These are phyloP conservation scores for Diplazon laetatorius DNA, from an alignment of 2,888 invertebrate species.

Conservation along the genomic window DNA sequence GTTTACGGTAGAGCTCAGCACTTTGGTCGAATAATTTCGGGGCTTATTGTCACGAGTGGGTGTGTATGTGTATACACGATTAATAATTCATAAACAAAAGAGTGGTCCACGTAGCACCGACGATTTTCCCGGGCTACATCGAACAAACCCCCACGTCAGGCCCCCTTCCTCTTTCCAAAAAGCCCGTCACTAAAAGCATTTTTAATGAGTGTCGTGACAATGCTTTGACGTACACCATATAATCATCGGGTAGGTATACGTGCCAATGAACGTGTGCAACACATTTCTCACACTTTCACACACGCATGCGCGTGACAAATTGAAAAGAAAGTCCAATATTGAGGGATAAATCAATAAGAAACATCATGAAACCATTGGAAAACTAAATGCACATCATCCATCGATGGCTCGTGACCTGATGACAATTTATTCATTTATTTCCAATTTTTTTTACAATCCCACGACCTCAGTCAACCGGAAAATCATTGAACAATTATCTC, in stretches of 20 bases:
- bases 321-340: slow-evolving; percentile 5
- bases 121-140: slow-evolving; percentile 18
- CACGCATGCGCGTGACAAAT: background rate
- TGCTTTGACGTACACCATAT: slow-evolving; percentile 65
- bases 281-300: background rate
- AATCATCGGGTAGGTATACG: slow-evolving; percentile 37
- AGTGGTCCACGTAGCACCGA: slow-evolving; percentile 17
- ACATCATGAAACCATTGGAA: background rate
- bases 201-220: slow-evolving; percentile 74
- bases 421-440: no score
- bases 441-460: no score
- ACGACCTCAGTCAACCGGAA: no score
- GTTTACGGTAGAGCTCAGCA: slow-evolving; percentile 23
- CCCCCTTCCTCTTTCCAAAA: slow-evolving; percentile 52
- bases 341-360: no score
- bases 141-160: no score
- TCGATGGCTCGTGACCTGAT: background rate
- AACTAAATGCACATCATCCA: background rate
- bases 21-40: slow-evolving; percentile 44
- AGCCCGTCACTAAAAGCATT: slow-evolving; percentile 68
- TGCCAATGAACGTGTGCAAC: background rate
- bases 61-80: slow-evolving; percentile 35
- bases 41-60: slow-evolving; percentile 41
- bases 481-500: background rate
- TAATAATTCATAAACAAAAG: slow-evolving; percentile 58